Conservation (phyloP, 2,797 vertebrate genomes). For the Eurystomus glaucurus region DNA sequence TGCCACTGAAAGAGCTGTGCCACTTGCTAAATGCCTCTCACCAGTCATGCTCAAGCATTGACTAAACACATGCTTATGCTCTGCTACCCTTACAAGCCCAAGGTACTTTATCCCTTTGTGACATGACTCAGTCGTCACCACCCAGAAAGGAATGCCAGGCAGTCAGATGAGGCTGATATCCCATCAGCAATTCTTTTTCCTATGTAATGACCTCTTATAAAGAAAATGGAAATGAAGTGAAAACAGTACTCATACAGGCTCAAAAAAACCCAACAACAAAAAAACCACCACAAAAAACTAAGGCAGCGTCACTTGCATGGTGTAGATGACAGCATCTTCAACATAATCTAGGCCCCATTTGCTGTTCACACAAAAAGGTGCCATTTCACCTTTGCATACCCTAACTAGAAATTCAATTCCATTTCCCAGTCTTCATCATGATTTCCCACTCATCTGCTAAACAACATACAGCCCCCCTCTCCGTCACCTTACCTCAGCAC, state of each 20-base stretch:
- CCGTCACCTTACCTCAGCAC: background rate
- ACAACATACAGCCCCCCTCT: background rate
- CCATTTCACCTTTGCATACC: background rate
- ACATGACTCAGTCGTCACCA: background rate
- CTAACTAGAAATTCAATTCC: background rate
- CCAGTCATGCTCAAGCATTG: too few relatives aligned
- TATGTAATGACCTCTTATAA: background rate
- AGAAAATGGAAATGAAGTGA: background rate
- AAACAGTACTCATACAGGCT: background rate
- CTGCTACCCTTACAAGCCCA: background rate
- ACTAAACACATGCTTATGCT: background rate
- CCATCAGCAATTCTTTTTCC: background rate
- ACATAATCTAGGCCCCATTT: background rate
- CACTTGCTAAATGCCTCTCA: background rate
- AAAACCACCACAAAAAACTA: background rate
- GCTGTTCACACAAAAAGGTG: background rate
- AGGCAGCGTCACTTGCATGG: background rate
- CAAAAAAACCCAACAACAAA: background rate
- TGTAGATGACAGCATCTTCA: background rate
- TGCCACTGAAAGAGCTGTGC: background rate
- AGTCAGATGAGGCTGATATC: background rate
- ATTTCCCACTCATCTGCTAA: background rate
- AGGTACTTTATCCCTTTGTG: background rate
- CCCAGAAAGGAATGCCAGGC: background rate
- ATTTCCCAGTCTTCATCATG: background rate